phyloP scores from a whole-genome alignment of 1,140 invertebrate genomes.

The Trialeurodes vaporariorum region DNA sequence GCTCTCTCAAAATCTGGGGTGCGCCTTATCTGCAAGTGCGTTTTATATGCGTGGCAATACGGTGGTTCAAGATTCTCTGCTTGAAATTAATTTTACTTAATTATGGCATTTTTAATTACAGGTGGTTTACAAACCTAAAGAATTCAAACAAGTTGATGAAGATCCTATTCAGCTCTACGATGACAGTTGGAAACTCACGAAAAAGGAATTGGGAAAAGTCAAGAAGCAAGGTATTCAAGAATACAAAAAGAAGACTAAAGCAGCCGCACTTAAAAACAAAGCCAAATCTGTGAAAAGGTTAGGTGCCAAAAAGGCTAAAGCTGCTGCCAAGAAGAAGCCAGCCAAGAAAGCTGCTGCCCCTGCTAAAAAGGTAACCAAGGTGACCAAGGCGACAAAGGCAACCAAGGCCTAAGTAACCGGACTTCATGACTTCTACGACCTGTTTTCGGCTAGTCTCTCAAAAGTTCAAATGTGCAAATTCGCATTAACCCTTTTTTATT shows the following conservation, averaged over 20 bases:
- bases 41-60: too few relatives aligned
- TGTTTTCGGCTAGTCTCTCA: too few relatives aligned
- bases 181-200: not conserved
- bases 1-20: too few relatives aligned
- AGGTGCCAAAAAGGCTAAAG: not conserved
- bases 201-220: not conserved
- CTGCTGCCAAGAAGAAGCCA: not conserved
- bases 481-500: too few relatives aligned
- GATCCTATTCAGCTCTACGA: not conserved
- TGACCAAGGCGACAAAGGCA: not conserved
- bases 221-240: not conserved
- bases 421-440: too few relatives aligned
- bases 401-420: too few relatives aligned
- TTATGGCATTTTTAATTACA: not conserved
- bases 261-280: not conserved
- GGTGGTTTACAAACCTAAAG: not conserved
- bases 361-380: not conserved
- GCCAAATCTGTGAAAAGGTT: not conserved
- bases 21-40: too few relatives aligned
- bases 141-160: not conserved
- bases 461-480: too few relatives aligned
- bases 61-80: too few relatives aligned
- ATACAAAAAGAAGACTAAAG: not conserved
- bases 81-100: too few relatives aligned
- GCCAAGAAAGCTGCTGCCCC: not conserved